phyloP scores from a whole-genome alignment of 37 sponge, comb jelly and placozoan genomes.

The Theonella swinhoei region DNA sequence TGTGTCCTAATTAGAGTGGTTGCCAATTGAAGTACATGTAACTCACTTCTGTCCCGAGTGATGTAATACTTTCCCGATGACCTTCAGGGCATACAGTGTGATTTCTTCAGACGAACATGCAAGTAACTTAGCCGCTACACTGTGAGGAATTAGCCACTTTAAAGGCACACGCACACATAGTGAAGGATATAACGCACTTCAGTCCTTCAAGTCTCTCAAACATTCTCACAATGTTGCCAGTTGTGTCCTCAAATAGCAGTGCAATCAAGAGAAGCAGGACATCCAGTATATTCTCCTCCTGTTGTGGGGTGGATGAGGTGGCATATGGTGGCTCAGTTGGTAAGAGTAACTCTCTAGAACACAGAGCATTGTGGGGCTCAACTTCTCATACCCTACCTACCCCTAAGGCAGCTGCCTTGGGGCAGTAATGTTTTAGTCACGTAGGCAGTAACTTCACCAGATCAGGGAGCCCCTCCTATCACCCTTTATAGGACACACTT shows the following conservation, averaged over 20 bases:
- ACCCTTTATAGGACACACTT: too few species aligned
- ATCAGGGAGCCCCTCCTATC: too few species aligned
- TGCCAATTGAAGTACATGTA: neutral
- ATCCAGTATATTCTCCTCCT: constrained; percentile 78
- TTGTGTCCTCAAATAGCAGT: constrained; percentile 56
- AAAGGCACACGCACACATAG: neutral
- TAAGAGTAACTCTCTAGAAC: too few species aligned
- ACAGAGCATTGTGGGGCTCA: too few species aligned
- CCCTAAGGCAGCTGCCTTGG: too few species aligned
- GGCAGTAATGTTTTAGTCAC: too few species aligned
- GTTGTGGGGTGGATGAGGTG: neutral
- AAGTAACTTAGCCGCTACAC: constrained; percentile 46
- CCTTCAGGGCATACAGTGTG: constrained; percentile 50
- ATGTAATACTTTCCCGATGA: constrained; percentile 54
- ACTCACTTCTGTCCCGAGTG: constrained; percentile 36
- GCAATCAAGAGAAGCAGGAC: constrained; percentile 60
- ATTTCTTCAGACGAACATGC: constrained; percentile 56
- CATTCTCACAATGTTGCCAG: constrained; percentile 31
- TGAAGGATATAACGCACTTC: constrained; percentile 23
- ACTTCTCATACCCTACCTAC: too few species aligned
- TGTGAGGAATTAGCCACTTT: too few species aligned
- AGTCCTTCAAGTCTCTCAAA: constrained; percentile 49
- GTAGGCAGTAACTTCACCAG: too few species aligned
- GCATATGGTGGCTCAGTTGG: too few species aligned
- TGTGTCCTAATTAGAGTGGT: neutral